Conservation (phyloP, 2,797 vertebrate species). For the Uromys caudimaculatus region DNA sequence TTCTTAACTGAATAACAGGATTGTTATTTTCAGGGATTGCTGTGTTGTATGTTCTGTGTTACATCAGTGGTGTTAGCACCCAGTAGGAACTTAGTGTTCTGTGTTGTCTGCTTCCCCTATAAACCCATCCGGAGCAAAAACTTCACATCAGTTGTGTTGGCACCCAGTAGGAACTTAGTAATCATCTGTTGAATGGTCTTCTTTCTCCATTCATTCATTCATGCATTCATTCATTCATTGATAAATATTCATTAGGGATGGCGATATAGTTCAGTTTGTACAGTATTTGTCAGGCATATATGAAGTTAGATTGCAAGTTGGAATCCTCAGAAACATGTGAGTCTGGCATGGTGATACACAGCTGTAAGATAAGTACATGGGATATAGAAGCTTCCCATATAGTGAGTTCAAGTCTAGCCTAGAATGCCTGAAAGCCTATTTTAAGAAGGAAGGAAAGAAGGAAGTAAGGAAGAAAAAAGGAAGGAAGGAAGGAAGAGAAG, state of each 20-base stretch:
- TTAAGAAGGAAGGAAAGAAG: not conserved
- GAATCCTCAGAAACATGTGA: not conserved
- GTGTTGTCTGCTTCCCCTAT: not conserved
- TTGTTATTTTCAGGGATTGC: too few species aligned
- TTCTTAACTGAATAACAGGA: not conserved
- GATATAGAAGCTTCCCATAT: not conserved
- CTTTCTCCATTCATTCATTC: not conserved
- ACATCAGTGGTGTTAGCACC: too few species aligned
- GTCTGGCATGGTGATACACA: not conserved
- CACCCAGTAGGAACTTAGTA: not conserved
- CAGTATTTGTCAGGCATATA: not conserved
- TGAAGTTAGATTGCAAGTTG: not conserved
- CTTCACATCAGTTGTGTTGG: not conserved
- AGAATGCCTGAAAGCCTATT: not conserved
- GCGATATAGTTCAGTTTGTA: not conserved
- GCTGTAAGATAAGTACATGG: not conserved
- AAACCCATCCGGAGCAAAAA: not conserved
- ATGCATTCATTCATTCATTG: not conserved
- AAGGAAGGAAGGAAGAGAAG: not conserved
- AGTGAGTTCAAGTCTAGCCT: not conserved
- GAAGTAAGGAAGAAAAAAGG: too few species aligned
- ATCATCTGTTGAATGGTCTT: not conserved
- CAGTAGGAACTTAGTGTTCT: too few species aligned
- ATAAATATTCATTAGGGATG: not conserved
- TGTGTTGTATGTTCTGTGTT: too few species aligned